These are phyloP conservation scores for Knipowitschia caucasica DNA, from an alignment of 2,797 vertebrate genomes.

Conservation along the genomic window DNA sequence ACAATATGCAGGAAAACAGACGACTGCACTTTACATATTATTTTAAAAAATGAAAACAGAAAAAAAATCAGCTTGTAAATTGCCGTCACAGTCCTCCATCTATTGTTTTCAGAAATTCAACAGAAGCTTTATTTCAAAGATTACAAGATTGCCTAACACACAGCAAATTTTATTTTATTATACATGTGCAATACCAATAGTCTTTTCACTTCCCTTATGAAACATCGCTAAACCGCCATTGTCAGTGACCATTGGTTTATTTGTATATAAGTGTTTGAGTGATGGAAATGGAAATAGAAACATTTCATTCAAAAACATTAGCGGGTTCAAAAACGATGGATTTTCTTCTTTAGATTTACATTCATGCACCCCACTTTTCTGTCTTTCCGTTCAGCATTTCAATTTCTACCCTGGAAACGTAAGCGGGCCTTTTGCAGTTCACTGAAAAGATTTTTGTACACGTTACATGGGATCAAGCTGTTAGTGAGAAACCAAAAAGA, in stretches of 20 bases:
- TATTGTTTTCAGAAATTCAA: conserved; percentile 91
- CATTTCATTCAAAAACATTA: conserved; percentile 38
- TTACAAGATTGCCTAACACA: conserved; percentile 97
- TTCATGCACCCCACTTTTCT: conserved; percentile 46
- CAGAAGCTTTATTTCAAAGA: conserved; percentile 80
- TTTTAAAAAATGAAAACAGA: conserved; percentile 78
- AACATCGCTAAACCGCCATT: conserved; percentile 55
- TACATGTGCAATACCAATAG: conserved; percentile 98
- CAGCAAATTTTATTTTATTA: conserved; percentile 94
- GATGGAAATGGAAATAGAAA: conserved; percentile 24
- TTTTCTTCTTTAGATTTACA: conserved; percentile 43
- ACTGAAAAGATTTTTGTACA: conserved; percentile 20
- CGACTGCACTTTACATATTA: conserved; percentile 99
- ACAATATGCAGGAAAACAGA: conserved; percentile 99
- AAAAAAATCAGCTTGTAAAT: conserved; percentile 88
- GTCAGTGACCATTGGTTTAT: conserved; percentile 74
- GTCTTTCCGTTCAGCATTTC: conserved; percentile 26
- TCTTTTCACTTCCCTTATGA: conserved; percentile 70
- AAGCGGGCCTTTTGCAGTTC: conserved; percentile 1
- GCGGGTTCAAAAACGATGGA: conserved; percentile 25
- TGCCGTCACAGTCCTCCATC: conserved; percentile 94
- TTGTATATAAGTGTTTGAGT: conserved; percentile 79
- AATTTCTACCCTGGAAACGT: conserved; percentile 15
- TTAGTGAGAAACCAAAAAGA: conserved; percentile 14
- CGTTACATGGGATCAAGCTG: conserved; percentile 27